These are phyloP conservation scores for Hylaeus volcanicus DNA, from an alignment of 1,140 invertebrate genomes.

Conservation along the genomic window DNA sequence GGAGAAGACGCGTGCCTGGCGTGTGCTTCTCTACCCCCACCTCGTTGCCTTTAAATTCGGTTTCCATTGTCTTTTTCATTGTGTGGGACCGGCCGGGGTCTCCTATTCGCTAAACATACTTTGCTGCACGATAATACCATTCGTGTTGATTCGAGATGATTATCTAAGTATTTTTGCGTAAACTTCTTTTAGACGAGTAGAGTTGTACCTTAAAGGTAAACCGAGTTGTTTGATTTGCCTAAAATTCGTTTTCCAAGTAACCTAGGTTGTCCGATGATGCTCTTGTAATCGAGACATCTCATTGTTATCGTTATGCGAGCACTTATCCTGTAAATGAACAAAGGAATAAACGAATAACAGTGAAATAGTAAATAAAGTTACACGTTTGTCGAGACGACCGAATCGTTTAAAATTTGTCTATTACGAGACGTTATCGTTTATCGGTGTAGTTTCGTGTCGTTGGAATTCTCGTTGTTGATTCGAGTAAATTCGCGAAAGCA, in stretches of 20 bases:
- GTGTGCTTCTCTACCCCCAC: slow-evolving; percentile 62
- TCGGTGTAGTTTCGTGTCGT: background rate
- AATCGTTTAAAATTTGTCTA: slow-evolving; percentile 25
- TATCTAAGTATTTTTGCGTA: too few relatives aligned
- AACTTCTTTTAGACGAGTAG: too few relatives aligned
- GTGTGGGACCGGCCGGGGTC: too few relatives aligned
- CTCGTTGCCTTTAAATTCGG: slow-evolving; percentile 21
- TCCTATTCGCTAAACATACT: background rate
- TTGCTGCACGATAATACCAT: background rate
- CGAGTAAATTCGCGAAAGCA: slow-evolving; percentile 35
- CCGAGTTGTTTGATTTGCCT: too few relatives aligned
- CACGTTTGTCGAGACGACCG: background rate
- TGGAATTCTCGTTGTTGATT: slow-evolving; percentile 1
- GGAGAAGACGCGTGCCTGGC: slow-evolving; percentile 67
- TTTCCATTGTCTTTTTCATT: slow-evolving; percentile 2
- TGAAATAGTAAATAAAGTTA: background rate
- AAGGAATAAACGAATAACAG: too few relatives aligned
- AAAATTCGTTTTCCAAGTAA: too few relatives aligned
- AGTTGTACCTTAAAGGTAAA: too few relatives aligned
- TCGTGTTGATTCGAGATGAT: too few relatives aligned
- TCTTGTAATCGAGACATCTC: too few relatives aligned
- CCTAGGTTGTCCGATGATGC: too few relatives aligned
- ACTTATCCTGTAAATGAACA: too few relatives aligned
- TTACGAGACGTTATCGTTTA: slow-evolving; percentile 12
- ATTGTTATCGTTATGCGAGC: too few relatives aligned